Evolutionary conservation across 1,140 invertebrate genomes (phyloP), one percentile per base, ranked within the genome.

Genomic region (Pararge aegeria): DNA sequence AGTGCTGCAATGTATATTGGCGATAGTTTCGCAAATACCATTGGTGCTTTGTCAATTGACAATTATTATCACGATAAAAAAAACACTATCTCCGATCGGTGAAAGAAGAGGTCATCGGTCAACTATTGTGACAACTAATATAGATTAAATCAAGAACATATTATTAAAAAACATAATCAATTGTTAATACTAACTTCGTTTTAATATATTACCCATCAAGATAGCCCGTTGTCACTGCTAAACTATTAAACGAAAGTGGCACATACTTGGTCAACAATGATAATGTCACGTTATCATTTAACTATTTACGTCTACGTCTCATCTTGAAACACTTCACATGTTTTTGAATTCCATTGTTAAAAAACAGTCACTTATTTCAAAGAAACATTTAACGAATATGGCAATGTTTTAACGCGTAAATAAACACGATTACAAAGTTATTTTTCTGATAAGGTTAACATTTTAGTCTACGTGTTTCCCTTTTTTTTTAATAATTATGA

Each of bases 221-320:
- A 58, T 38, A 62, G 53, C 42, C 70, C 69, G 76, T 80, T 79
- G 78, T 75, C 74, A 75, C 68, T 56, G 63, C 48, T 61, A 72
- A 75, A 70, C 69, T 71, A 72, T 75, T 73, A 74, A 73, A 78
- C 70, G 68, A 68, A 86, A 80, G 62, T 82, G 58, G 80, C 77
- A 73, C 79, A 71, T 66, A 79, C 69, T 79, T 68, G 64, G 73
- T 78, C 73, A 84, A 81, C 75, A 80, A 68, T 50, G 83, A 84
- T 86, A 80, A 74, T 75, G 69, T 78, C 73, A 61, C 59, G 68
- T 78, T 83, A 85, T 79, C 82, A 73, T 60, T 55, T 68, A 48
- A 57, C 66, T 81, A 83, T 84, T 87, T 87, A 69, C 77, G 78
- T 58, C 76, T 76, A 20, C 77, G 77, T 50, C 75, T 73, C 81